These are phyloP conservation scores for Teinopalpus imperialis DNA, from an alignment of 2,888 invertebrate genomes.

Conservation along the genomic window DNA sequence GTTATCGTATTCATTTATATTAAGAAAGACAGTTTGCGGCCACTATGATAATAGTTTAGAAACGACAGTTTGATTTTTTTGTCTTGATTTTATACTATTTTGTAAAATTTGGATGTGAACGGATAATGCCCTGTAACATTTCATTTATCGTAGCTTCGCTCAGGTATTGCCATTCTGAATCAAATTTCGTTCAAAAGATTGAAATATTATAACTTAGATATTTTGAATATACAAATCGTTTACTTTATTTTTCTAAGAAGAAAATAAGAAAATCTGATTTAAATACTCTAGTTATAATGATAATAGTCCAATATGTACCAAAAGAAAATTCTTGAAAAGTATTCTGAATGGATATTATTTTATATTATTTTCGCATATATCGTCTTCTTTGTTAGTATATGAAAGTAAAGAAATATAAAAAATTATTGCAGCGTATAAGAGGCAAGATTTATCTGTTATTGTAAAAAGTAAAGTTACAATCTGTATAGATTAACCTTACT, in stretches of 20 bases:
- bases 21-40: too few species aligned
- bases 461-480: too few species aligned
- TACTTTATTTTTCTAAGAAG: conserved; percentile 9
- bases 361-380: conserved; percentile 6
- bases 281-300: conserved; percentile 9
- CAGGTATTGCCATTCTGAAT: conserved; percentile 10
- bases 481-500: too few species aligned
- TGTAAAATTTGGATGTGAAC: conserved; percentile 20
- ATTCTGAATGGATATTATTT: conserved; percentile 11
- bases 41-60: too few species aligned
- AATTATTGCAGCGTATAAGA: too few species aligned
- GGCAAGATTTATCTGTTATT: too few species aligned
- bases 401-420: conserved; percentile 11
- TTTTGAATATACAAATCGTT: conserved; percentile 5
- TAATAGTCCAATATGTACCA: conserved; percentile 10
- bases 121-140: conserved; percentile 11
- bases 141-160: conserved; percentile 7
- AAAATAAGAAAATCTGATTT: conserved; percentile 7
- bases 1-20: too few species aligned
- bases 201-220: conserved; percentile 3
- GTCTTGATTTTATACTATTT: conserved; percentile 12
- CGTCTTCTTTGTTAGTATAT: conserved; percentile 10
- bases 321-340: conserved; percentile 14
- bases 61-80: too few species aligned
- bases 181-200: conserved; percentile 19